Percentiles rank a stretch among this genome's conserved stretches.
These are phyloP conservation scores for Dendrophyllia cribrosa DNA, from an alignment of 64 coral and sea anemone genomes.

Conservation along the genomic window DNA sequence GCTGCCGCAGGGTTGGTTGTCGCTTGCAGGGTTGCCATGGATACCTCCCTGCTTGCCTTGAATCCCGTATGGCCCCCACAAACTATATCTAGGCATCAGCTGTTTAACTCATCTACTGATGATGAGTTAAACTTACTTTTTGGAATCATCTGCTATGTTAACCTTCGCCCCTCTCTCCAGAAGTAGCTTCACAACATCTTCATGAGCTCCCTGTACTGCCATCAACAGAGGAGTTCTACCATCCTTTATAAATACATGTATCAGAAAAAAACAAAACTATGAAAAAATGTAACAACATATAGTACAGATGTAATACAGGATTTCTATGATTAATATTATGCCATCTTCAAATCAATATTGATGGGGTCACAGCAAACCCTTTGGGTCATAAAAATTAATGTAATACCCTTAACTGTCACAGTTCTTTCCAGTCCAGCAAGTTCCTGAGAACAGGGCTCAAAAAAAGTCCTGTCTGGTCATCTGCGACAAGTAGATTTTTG, in stretches of 20 bases:
- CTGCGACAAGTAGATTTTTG: no score
- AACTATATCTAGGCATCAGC: not conserved
- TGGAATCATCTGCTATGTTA: constrained; percentile 90
- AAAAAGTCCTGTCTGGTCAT: no score
- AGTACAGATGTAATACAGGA: not conserved
- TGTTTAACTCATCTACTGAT: not conserved
- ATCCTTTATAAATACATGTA: constrained; percentile 51
- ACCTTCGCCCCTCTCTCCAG: constrained; percentile 92
- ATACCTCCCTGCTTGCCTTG: no score
- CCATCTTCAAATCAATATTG: no score
- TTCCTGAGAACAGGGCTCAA: no score
- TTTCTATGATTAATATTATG: no score
- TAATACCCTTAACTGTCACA: no score
- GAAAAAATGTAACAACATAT: not conserved
- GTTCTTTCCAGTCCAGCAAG: no score
- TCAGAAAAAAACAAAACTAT: not conserved
- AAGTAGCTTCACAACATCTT: constrained; percentile 82
- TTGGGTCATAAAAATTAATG: no score
- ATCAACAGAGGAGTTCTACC: constrained; percentile 95
- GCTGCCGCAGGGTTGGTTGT: no score
- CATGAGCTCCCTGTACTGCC: constrained; percentile 87
- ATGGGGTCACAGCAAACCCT: no score
- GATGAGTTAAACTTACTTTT: constrained; percentile 69
- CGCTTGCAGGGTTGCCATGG: no score
- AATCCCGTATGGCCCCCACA: not conserved